Conservation (phyloP, 2,888 invertebrate genomes). For the Thalpophila matura region DNA sequence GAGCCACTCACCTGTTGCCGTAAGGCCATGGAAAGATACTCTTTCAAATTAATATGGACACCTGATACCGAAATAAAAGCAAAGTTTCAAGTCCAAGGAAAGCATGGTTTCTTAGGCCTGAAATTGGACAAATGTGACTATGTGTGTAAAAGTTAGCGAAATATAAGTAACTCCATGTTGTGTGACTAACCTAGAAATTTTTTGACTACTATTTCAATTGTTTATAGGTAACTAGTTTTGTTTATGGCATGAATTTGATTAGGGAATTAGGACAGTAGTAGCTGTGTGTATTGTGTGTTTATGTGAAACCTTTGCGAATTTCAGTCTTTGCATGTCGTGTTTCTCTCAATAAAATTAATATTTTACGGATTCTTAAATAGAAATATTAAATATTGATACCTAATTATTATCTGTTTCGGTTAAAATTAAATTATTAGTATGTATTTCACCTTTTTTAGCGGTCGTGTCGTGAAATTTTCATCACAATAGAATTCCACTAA, state of each 20-base stretch:
- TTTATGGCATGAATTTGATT: slow-evolving; percentile 2
- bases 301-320: too few species aligned
- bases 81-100: slow-evolving; percentile 71
- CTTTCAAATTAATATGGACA: slow-evolving; percentile 88
- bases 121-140: slow-evolving; percentile 27
- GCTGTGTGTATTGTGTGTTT: too few species aligned
- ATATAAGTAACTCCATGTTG: slow-evolving; percentile 10
- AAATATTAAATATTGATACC: too few species aligned
- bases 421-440: too few species aligned
- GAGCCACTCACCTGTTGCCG: slow-evolving; percentile 87
- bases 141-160: slow-evolving; percentile 15
- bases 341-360: too few species aligned
- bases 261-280: too few species aligned
- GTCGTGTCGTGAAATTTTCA: too few species aligned
- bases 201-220: slow-evolving; percentile 9
- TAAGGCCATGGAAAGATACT: slow-evolving; percentile 88
- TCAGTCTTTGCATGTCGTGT: too few species aligned
- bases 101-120: slow-evolving; percentile 55
- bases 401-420: too few species aligned
- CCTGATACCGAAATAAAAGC: slow-evolving; percentile 87
- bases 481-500: too few species aligned
- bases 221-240: neutral
- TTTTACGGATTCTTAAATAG: too few species aligned
- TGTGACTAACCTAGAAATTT: slow-evolving; percentile 25
- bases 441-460: too few species aligned